A percentile compares a stretch with the other conserved stretches of the same genome.
Evolutionary conservation across 2,888 invertebrate species (phyloP).

Genomic region (Resseliella maxima): DNA sequence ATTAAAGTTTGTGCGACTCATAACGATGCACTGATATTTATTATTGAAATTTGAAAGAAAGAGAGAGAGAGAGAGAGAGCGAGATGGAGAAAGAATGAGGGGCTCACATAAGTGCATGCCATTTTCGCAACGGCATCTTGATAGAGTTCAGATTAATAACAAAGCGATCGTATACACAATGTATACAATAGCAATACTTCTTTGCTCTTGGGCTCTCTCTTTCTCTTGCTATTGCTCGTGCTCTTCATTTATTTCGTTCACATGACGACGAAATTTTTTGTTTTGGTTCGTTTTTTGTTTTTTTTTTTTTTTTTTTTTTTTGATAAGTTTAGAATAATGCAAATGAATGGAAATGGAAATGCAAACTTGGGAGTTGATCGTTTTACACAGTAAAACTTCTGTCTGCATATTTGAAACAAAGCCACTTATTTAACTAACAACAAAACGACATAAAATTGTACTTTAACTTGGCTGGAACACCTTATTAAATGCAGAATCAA

Average conservation of each 20-base stretch:
- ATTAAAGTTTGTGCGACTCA: background rate
- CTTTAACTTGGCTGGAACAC: background rate
- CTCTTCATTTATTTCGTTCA: background rate
- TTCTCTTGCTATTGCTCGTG: background rate
- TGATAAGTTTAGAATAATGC: background rate
- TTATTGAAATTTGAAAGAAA: background rate
- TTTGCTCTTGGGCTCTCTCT: too few species aligned
- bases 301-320: too few species aligned
- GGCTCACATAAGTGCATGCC: background rate
- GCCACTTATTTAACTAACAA: background rate
- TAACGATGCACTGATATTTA: background rate
- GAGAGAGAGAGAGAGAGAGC: too few species aligned
- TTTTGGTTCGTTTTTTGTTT: too few species aligned
- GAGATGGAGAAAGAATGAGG: too few species aligned
- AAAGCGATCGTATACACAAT: background rate
- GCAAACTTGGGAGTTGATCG: background rate
- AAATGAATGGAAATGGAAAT: background rate
- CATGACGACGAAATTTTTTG: background rate
- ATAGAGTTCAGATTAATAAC: slow-evolving; percentile 19
- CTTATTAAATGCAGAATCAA: background rate
- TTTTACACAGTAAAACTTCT: background rate
- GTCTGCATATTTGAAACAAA: background rate
- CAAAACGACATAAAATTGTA: background rate
- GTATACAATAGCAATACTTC: too few species aligned
- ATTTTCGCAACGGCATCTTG: background rate